Percentiles rank a stretch among this genome's conserved stretches.
Conservation (phyloP, 1,140 invertebrate species). For the Heliconius hermathena region DNA sequence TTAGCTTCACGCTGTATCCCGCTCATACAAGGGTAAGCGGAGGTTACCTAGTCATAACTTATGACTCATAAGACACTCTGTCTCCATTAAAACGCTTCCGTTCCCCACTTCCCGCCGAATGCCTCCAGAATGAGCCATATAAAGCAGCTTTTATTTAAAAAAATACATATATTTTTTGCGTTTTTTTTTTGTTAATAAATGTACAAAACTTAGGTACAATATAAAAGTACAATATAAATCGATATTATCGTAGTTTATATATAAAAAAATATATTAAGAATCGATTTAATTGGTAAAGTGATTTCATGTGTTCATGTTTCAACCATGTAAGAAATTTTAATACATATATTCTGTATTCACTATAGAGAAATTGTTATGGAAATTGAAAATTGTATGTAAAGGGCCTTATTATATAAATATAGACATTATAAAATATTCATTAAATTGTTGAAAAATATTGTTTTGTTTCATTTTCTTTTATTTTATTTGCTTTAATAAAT, state of each 20-base stretch:
- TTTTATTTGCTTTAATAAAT: not conserved
- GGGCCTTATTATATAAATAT: constrained; percentile 9
- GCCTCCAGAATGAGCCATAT: too few species aligned
- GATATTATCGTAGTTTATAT: not conserved
- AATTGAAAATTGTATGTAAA: not conserved
- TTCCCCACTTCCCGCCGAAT: too few species aligned
- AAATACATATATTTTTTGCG: too few species aligned
- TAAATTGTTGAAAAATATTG: not conserved
- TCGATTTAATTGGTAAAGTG: not conserved
- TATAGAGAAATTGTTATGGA: not conserved
- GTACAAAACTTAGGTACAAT: not conserved
- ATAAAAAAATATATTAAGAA: not conserved
- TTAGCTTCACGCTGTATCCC: too few species aligned
- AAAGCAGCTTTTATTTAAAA: too few species aligned
- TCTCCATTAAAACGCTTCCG: too few species aligned
- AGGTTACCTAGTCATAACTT: too few species aligned
- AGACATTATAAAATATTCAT: not conserved
- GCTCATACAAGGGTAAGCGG: too few species aligned
- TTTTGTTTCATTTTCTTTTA: not conserved
- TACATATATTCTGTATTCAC: not conserved
- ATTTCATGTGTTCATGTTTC: constrained; percentile 10
- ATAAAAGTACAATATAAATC: not conserved
- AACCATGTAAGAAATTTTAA: not conserved
- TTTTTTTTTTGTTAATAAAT: not conserved
- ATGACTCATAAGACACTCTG: too few species aligned